A percentile compares a stretch with the other conserved stretches of the same genome.
phyloP scores from a whole-genome alignment of 2,797 vertebrate genomes.

The Iguana delicatissima region DNA sequence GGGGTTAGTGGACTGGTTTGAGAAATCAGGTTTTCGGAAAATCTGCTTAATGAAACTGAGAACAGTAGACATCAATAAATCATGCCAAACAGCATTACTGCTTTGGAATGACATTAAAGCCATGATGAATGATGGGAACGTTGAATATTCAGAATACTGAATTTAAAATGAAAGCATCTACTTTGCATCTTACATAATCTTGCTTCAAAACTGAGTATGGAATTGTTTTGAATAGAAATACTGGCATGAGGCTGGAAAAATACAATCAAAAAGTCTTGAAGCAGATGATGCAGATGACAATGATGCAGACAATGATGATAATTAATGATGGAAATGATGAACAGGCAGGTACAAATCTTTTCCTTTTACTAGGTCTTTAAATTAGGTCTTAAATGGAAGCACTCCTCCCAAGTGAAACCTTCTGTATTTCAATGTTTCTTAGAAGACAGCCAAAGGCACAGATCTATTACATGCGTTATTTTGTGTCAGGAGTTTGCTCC shows the following conservation, averaged over 20 bases:
- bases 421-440: background rate
- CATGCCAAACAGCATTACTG: background rate
- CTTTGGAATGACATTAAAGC: constrained; percentile 11
- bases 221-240: background rate
- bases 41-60: constrained; percentile 2
- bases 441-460: background rate
- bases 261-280: background rate
- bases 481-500: too few species aligned
- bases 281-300: background rate
- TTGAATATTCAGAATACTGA: background rate
- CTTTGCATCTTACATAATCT: constrained; percentile 2
- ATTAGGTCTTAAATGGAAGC: background rate
- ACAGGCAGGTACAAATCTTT: background rate
- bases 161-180: background rate
- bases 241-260: background rate
- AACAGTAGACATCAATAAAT: background rate
- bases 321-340: too few species aligned
- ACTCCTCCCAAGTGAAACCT: background rate
- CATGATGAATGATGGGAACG: background rate
- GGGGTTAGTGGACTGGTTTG: background rate
- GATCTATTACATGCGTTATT: background rate
- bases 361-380: too few species aligned
- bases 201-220: background rate
- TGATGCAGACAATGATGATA: too few species aligned
- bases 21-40: background rate